Evolutionary conservation across 2,888 invertebrate species (phyloP), one percentile per base, ranked within the genome.

Genomic region (Calameuta pallipes): DNA sequence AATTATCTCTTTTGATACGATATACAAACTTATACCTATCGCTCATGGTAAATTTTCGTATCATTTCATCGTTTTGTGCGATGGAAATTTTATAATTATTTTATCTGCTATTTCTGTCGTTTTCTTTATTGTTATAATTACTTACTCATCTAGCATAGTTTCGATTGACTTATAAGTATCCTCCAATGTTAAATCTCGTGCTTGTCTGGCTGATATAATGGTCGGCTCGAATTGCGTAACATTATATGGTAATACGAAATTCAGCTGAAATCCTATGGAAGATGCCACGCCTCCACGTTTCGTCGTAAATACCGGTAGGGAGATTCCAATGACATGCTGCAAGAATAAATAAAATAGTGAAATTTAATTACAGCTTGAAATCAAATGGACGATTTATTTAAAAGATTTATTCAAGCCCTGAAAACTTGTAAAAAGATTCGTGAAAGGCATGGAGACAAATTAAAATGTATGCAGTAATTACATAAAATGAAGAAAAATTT

Each of bases 211-310:
- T 15, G 87, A 85, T 78, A 89, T 80, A 76, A 89, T 79, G 74
- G 83, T 85, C 41, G 89, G 84, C 81, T 89, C 86, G 31, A 91
- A 83, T 80, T 91, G 88, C 81, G 88, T 88, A 83, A 86, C 77
- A 84, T 91, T 90, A 85, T 85, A 89, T 37, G 91, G 91, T 80
- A 91, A 83, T 56, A 75, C 84, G 84, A 88, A 91, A 84, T 91
- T 91, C 84, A 91, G 87, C 87, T 91, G 91, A 85, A 87, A 91
- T 75, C 87, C 91, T 37, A 83, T 80, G 73, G 86, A 83, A 84
- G 87, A 89, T 71, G 83, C 86, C 70, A 91, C 73, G 75, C 86
- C 86, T 68, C 91, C 91, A 69, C 82, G 86, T 82, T 89, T 87
- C 82, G 80, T 86, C 87, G 85, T 88, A 75, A 82, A 83, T 34